Evolutionary conservation across 2,797 vertebrate genomes (phyloP).

Genomic region (Astyanax mexicanus): DNA sequence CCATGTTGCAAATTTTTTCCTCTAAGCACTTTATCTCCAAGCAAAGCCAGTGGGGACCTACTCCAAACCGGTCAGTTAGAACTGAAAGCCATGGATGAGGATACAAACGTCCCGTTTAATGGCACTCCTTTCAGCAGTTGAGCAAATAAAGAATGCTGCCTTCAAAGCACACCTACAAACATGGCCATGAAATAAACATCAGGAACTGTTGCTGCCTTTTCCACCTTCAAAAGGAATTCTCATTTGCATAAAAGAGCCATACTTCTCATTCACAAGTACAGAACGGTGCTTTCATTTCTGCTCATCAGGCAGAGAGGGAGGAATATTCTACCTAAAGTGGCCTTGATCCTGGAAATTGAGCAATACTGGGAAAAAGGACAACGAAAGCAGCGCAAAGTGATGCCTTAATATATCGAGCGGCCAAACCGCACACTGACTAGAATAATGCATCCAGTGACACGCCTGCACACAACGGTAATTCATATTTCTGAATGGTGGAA

Average conservation of each 20-base stretch:
- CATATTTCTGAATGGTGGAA: constrained; percentile 26
- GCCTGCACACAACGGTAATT: constrained; percentile 36
- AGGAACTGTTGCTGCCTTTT: constrained; percentile 9
- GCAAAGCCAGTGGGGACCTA: neutral
- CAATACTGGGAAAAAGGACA: neutral
- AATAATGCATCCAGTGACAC: constrained; percentile 44
- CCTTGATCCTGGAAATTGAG: neutral
- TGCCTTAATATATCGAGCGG: neutral
- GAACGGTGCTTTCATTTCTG: constrained; percentile 7
- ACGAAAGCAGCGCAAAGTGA: neutral
- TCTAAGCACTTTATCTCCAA: constrained; percentile 18
- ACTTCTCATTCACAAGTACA: neutral
- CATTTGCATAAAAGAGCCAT: constrained; percentile 10
- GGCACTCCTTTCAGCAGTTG: constrained; percentile 4
- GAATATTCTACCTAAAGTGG: neutral
- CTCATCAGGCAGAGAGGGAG: neutral
- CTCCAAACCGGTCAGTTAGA: constrained; percentile 14
- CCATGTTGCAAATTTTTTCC: neutral
- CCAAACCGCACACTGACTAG: neutral
- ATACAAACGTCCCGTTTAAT: neutral
- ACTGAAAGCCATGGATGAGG: neutral
- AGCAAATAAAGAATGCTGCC: constrained; percentile 6
- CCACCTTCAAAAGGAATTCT: neutral
- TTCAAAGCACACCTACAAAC: constrained; percentile 15
- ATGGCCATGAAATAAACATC: constrained; percentile 22